Base-by-base conservation (phyloP, 2,888 invertebrate genomes). In the Diplazon laetatorius region DNA sequence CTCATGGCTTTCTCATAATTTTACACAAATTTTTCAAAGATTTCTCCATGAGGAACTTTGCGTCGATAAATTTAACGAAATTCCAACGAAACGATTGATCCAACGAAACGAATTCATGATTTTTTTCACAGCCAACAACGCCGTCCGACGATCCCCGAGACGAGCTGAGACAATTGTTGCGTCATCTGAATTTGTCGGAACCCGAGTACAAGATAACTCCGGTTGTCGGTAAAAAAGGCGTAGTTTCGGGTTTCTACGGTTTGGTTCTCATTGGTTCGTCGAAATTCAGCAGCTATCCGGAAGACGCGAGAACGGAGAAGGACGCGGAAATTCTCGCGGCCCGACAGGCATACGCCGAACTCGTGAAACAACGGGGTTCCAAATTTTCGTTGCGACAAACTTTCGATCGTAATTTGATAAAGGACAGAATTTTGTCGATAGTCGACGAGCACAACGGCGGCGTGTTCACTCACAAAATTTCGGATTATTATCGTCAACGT, bases 401-500 rank as follows among this genome's bases (percentile, higher is more conserved):
- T 59, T 87, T 22, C 37, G 84, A 90, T 30, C 75, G 39, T 12
- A 63, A 78, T 8, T 35, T 87, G 10, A 83, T 92, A 6, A 82
- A 86, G 18, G 83, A 88, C 6, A 85, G 92, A 44, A 87, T 93
- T 8, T 87, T 91, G 0, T 87, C 88, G 0, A 91, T 93, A 70
- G 86, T 93, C 2, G 87, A 91, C 46, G 88, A 88, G 39, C 92
- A 92, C 82, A 87, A 85, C 9, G 93, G 93, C 3, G 86, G 93
- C 3, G 86, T 93, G 1, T 93, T 93, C 89, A 91, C 90, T 42
- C 89, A 91, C 25, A 91, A 92, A 73, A 82, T 94, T 30, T 91
- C 92, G 10, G 86, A 89, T 1, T 91, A 91, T 78, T 94, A 93
- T 85, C 93, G 93, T 72, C 92, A 93, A 77, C 93, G 93, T 77